These are phyloP conservation scores for Brevimyrus niger DNA, from an alignment of 2,113 vertebrate genomes.

Conservation along the genomic window DNA sequence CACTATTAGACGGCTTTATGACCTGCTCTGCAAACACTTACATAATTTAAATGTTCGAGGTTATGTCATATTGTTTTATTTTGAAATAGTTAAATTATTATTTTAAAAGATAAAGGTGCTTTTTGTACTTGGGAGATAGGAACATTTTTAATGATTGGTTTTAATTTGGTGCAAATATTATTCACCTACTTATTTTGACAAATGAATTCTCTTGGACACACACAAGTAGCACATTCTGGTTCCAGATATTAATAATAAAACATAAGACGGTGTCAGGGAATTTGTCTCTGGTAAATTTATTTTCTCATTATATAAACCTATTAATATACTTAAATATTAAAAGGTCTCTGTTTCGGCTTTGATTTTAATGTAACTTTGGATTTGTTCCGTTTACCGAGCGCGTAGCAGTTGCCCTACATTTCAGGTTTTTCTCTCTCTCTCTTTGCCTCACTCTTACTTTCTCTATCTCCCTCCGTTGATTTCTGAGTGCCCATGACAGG, in stretches of 20 bases:
- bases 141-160: neutral
- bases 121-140: neutral
- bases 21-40: neutral
- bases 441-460: neutral
- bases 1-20: neutral
- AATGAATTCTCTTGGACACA: neutral
- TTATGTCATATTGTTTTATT: neutral
- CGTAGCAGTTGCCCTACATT: neutral
- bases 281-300: neutral
- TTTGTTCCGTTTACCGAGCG: neutral
- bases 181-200: neutral
- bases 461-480: neutral
- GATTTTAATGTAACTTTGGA: neutral
- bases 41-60: neutral
- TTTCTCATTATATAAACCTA: neutral
- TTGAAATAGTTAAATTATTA: neutral
- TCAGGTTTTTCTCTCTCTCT: neutral
- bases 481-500: neutral
- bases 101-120: neutral
- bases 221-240: neutral
- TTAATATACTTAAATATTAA: neutral
- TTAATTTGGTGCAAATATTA: neutral
- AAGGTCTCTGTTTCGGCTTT: neutral
- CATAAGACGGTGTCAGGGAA: neutral
- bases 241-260: neutral